Base-by-base conservation (phyloP, 2,888 invertebrate species). In the Calephelis perditalis region DNA sequence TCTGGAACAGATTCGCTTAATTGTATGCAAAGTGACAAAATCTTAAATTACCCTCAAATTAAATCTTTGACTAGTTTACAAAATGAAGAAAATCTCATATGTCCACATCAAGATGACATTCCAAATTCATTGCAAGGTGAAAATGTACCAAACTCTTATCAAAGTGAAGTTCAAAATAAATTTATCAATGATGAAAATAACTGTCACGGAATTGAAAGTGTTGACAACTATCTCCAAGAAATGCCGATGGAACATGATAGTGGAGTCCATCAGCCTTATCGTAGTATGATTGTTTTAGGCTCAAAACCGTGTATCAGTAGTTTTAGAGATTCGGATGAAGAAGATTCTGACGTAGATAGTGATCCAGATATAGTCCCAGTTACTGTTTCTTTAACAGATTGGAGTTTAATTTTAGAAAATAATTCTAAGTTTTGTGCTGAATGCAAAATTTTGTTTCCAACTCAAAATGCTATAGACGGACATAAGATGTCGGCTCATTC, bases 401-500 rank as follows among this genome's bases (percentile, higher is more conserved):
- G 65, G 60, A 46, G 58, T n/a, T 49, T 40, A 0, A 40, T 65
- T 36, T 58, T 68, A 2, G n/a, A 61, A 7, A 60, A 57, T 3
- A 62, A 61, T 3, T 61, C 63, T 0, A 65, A 58, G n/a, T 64
- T 61, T 40, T 71, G 71, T 35, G 7, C 62, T 4, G 40, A 62
- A 3, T 71, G 71, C 40, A 12, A 63, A 15, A 63, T 62, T 0
- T 36, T 69, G 7, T 68, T 70, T 44, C 61, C 68, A 0, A 67
- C 67, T 6, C 63, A 65, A 12, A 67, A 63, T 3, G 61, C 64
- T 3, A 47, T 65, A 26, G 67, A 70, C 10, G 58, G 63, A 2
- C 71, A 71, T 15, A 65, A 64, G 36, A 65, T 66, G 63, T 15
- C 45, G 0, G 47, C 58, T 0, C 71, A 71, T 61, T 70, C 70